Percentiles rank a stretch among this genome's conserved stretches.
Conservation (phyloP, 1,140 invertebrate genomes). For the Bilobella aurantiaca region DNA sequence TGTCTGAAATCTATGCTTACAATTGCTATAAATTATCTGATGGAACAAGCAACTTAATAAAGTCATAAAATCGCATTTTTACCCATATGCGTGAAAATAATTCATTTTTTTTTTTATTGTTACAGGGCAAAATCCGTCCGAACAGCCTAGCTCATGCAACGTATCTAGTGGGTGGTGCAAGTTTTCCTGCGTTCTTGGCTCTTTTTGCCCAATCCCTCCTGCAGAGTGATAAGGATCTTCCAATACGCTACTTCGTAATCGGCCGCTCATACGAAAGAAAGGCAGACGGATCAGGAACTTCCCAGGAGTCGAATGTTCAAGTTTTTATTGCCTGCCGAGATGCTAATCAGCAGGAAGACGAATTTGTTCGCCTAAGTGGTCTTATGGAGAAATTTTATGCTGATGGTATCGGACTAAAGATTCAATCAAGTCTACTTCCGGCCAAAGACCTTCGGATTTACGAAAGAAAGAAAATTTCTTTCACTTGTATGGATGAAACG, state of each 20-base stretch:
- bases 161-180: slow-evolving; percentile 26
- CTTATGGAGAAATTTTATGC: slow-evolving; percentile 24
- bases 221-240: slow-evolving; percentile 1
- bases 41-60: no score
- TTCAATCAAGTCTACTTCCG: slow-evolving; percentile 7
- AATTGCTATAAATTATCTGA: no score
- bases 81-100: no score
- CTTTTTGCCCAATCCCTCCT: slow-evolving; percentile 23
- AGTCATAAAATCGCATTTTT: no score
- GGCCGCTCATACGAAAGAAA: slow-evolving; percentile 17
- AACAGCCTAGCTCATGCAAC: slow-evolving; percentile 13
- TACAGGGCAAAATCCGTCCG: background rate
- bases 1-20: no score
- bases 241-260: slow-evolving; percentile 27
- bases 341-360: slow-evolving; percentile 18
- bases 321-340: slow-evolving; percentile 20
- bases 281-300: background rate
- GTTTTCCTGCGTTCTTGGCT: slow-evolving; percentile 21
- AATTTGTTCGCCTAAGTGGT: slow-evolving; percentile 14
- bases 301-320: slow-evolving; percentile 20
- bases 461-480: slow-evolving; percentile 22
- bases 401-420: slow-evolving; percentile 11
- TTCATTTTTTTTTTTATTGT: slow-evolving; percentile 1
- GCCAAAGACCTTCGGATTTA: slow-evolving; percentile 19
- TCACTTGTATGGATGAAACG: background rate